phyloP scores from a whole-genome alignment of 2,888 invertebrate species.

The Chrysomela aeneicollis region DNA sequence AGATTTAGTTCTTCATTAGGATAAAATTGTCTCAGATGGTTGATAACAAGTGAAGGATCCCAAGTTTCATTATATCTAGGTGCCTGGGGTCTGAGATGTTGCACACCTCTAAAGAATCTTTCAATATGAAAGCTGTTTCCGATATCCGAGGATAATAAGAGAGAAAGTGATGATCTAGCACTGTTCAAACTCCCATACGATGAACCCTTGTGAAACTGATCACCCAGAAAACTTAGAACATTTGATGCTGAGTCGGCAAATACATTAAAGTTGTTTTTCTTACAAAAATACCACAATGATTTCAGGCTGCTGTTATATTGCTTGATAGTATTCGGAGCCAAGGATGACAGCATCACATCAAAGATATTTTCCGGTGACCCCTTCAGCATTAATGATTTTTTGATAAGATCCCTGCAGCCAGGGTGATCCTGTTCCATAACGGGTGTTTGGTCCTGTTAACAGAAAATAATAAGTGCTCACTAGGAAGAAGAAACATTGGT shows the following conservation, averaged over 20 bases:
- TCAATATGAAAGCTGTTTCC: not conserved
- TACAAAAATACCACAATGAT: not conserved
- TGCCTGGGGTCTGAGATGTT: not conserved
- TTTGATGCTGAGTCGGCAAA: not conserved
- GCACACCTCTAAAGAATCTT: constrained; percentile 12
- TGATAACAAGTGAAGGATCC: constrained; percentile 8
- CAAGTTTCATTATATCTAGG: constrained; percentile 14
- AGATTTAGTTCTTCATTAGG: too few relatives aligned
- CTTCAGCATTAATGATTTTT: constrained; percentile 8
- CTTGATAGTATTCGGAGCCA: not conserved
- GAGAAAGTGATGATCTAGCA: too few relatives aligned
- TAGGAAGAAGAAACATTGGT: not conserved
- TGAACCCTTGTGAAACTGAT: not conserved
- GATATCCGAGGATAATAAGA: too few relatives aligned
- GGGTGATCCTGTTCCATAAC: constrained; percentile 12
- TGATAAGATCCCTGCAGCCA: constrained; percentile 19
- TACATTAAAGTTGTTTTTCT: not conserved
- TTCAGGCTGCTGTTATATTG: not conserved
- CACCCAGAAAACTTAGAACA: not conserved
- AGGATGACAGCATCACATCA: not conserved
- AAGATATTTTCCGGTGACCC: not conserved
- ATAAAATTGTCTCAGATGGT: too few relatives aligned
- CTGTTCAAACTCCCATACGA: too few relatives aligned
- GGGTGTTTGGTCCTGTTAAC: constrained; percentile 12
- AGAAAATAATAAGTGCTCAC: constrained; percentile 7